Evolutionary conservation across 1,140 invertebrate species (phyloP).

Genomic region (Micrasema longulum): DNA sequence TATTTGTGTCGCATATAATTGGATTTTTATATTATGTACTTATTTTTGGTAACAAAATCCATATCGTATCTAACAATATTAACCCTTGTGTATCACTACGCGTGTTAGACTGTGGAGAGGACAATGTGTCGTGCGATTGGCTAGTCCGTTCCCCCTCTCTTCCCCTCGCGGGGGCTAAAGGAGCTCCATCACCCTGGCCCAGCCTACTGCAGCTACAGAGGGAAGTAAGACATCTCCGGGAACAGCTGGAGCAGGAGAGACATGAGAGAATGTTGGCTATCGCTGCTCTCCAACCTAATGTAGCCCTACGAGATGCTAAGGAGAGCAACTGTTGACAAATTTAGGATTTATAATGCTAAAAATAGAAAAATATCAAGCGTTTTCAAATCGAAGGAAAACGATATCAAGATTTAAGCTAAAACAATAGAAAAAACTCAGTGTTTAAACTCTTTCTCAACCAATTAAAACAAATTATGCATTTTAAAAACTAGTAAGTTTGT

Average conservation of each 20-base stretch:
- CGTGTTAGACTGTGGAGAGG: conserved; percentile 66
- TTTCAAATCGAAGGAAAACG: no score
- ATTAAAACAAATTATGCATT: no score
- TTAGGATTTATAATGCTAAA: no score
- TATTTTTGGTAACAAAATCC: no score
- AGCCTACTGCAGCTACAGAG: conserved; percentile 64
- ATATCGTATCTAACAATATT: conserved; percentile 25
- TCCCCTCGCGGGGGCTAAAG: conserved; percentile 61
- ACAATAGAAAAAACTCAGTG: no score
- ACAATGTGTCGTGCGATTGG: conserved; percentile 58
- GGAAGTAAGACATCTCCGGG: conserved; percentile 63
- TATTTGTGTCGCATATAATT: no score
- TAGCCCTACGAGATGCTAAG: conserved; percentile 62
- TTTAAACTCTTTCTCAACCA: no score
- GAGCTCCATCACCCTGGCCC: conserved; percentile 62
- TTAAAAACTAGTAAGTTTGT: no score
- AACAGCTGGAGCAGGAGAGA: conserved; percentile 64
- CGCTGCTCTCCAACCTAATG: conserved; percentile 60
- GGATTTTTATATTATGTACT: no score
- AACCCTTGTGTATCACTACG: conserved; percentile 2
- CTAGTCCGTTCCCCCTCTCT: conserved; percentile 65
- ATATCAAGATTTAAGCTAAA: no score
- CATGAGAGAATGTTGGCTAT: conserved; percentile 65
- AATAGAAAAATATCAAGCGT: no score
- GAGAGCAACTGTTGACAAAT: conserved; percentile 65